Evolutionary conservation across 2,797 vertebrate species (phyloP).

Genomic region (Girardinus metallicus): DNA sequence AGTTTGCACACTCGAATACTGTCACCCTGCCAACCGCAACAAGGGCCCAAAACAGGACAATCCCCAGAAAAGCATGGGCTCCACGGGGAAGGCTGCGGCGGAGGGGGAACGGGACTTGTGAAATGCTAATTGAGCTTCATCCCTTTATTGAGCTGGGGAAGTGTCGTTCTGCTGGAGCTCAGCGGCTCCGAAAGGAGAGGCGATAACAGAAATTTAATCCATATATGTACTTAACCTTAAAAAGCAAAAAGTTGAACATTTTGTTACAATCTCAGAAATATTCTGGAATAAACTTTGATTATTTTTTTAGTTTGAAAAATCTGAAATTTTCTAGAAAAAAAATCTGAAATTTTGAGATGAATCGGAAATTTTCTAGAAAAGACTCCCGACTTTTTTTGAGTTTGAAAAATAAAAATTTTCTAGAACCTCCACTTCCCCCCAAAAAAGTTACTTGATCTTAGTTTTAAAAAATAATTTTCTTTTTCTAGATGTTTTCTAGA

Average conservation of each 20-base stretch:
- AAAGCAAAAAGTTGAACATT: background rate
- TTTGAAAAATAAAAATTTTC: too few species aligned
- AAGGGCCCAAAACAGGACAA: slow-evolving; percentile 96
- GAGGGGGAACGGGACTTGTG: slow-evolving; percentile 87
- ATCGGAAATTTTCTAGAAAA: too few species aligned
- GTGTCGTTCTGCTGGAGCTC: slow-evolving; percentile 70
- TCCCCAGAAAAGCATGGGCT: slow-evolving; percentile 89
- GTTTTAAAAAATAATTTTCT: too few species aligned
- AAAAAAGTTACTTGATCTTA: too few species aligned
- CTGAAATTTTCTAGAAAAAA: too few species aligned
- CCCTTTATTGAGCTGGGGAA: slow-evolving; percentile 86
- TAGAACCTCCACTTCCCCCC: too few species aligned
- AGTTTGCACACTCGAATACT: slow-evolving; percentile 99
- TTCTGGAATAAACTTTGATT: background rate
- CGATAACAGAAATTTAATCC: slow-evolving; percentile 8
- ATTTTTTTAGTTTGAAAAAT: too few species aligned
- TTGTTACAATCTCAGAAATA: too few species aligned
- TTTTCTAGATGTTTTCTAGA: too few species aligned
- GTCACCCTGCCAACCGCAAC: slow-evolving; percentile 99
- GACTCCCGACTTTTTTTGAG: too few species aligned
- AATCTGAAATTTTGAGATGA: too few species aligned
- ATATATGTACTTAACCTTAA: too few species aligned
- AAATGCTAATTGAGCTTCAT: slow-evolving; percentile 91
- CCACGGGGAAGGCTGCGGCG: slow-evolving; percentile 90
- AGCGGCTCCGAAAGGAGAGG: slow-evolving; percentile 77